Evolutionary conservation across 2,797 vertebrate species (phyloP).

Genomic region (Myotis pilosus): DNA sequence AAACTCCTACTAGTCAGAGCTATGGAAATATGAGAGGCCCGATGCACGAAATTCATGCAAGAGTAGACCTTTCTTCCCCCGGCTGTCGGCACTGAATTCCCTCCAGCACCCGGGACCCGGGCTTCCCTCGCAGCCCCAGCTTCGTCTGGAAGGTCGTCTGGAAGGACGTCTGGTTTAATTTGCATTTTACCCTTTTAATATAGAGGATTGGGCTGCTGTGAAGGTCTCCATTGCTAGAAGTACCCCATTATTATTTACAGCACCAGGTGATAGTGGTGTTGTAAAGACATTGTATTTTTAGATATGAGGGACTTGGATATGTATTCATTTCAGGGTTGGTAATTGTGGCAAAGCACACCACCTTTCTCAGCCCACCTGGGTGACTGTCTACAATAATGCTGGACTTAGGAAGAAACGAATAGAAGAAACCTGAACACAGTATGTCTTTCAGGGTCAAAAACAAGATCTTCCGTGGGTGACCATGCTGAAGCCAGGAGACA

Average conservation of each 20-base stretch:
- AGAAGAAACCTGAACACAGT: not conserved
- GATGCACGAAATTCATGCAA: no score
- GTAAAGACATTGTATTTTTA: not conserved
- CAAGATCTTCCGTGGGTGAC: not conserved
- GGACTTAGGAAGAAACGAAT: not conserved
- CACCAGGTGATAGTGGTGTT: not conserved
- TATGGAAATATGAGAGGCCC: not conserved
- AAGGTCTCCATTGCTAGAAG: not conserved
- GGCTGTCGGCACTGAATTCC: no score
- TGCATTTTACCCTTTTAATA: no score
- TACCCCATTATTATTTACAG: not conserved
- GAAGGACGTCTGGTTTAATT: no score
- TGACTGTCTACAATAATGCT: not conserved
- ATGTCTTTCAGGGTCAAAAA: not conserved
- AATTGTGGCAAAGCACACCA: not conserved
- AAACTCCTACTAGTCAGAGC: not conserved
- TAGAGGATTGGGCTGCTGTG: not conserved
- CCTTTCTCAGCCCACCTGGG: not conserved
- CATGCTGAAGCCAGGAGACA: not conserved
- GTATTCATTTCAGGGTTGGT: not conserved
- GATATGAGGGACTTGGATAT: not conserved
- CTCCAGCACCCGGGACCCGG: no score
- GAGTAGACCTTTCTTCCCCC: no score
- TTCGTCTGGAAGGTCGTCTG: no score
- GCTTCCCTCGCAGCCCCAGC: no score